Evolutionary conservation across 2,113 vertebrate genomes (phyloP), one percentile per base, ranked within the genome.

Genomic region (Phodopus roborovskii): DNA sequence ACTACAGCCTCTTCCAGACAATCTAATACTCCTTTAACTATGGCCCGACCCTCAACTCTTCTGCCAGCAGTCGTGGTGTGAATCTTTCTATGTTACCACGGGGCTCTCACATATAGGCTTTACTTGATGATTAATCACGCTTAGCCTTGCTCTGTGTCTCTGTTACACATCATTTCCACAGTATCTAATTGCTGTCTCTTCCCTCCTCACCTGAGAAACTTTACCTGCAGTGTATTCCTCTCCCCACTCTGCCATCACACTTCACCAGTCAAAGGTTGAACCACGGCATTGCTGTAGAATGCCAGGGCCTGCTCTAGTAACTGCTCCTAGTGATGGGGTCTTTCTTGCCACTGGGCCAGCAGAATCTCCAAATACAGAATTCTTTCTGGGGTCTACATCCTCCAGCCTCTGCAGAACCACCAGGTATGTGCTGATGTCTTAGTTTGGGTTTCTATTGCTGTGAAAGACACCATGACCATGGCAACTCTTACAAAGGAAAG

Each of bases 241-340:
- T 79, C 75, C 70, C 89, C 50, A 50, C 0, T 3, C 3, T 10
- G 58, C 83, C 2, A 9, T 17, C 78, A 68, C 20, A 0, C 10
- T 26, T 82, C 64, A 9, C 28, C 36, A 48, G 50, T 19, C 1
- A 13, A 48, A 75, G 77, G 19, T 4, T 19, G 3, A 33, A 0
- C 15, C 12, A 20, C 0, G 0, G 1, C 39, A 0, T 17, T 1
- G 24, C 24, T 36, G 4, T 11, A 16, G 48, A 5, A 0, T 5
- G 10, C n/a, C 66, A 8, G 53, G 7, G 0, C 22, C 89, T 33
- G 5, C 1, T 0, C 42, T 0, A 48, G n/a, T 19, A 33, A 26
- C 30, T 24, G 5, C n/a, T 20, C 7, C 50, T 3, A 6, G 39
- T 0, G 2, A n/a, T 15, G 33, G 70, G 30, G 48, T 88, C 62